Evolutionary conservation across 2,113 vertebrate genomes (phyloP), one percentile per base, ranked within the genome.

Genomic region (Cheilinus undulatus): DNA sequence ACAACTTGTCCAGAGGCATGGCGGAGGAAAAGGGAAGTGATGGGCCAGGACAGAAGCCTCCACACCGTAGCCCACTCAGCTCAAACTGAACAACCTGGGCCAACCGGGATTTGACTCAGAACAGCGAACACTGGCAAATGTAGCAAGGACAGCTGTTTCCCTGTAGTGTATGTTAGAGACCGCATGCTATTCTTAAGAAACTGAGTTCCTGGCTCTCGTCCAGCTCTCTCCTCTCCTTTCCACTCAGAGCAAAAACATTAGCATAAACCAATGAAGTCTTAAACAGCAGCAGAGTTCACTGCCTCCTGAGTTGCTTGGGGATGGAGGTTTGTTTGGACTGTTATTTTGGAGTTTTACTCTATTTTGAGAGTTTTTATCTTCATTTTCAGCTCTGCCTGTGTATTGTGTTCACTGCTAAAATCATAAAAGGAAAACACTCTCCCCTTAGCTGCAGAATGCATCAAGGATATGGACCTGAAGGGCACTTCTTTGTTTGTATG

Each of bases 21-120:
- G 58, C 3, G 46, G 40, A 20, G 51, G 60, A 71, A 60, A 23
- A 24, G 48, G 71, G 63, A 82, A 68, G 38, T 66, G 75, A 63
- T 7, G 14, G 65, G 43, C 36, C 57, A 26, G 53, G 67, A 58
- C 64, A 52, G 52, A 62, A 57, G 20, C 73, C 73, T 67, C 48
- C 52, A 56, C 68, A 54, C 36, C 63, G 54, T 42, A 67, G 84
- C 86, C 82, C 80, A 82, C 82, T 74, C 80, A 82, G 36, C 52
- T 66, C 48, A 45, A 82, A 62, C 51, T 28, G 24, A 50, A 45
- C 66, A 69, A 48, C 43, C 15, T 24, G 32, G 19, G 32, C n/a
- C 48, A 17, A 27, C 24, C 2, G 27, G 68, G 30, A 58, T 69
- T 74, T 59, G 43, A 74, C 77, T 87, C 48, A 68, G 19, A 36